phyloP scores from a whole-genome alignment of 2,888 invertebrate genomes.

The Cephus rjabovi region DNA sequence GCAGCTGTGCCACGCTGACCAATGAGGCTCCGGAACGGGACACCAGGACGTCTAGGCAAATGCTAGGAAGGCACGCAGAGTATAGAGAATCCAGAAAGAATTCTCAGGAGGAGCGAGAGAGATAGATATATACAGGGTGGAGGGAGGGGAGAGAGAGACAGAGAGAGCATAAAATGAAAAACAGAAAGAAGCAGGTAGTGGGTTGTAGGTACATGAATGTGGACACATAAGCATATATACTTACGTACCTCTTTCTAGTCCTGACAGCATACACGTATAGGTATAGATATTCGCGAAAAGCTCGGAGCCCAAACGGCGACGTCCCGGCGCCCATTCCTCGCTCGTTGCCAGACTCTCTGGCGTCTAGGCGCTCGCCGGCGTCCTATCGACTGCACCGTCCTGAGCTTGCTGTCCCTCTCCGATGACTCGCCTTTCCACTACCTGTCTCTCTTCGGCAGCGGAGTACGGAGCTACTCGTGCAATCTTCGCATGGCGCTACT shows the following conservation, averaged over 20 bases:
- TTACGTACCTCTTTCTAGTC: background rate
- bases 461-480: background rate
- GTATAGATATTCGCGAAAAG: background rate
- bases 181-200: background rate
- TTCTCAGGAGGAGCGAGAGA: slow-evolving; percentile 8
- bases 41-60: background rate
- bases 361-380: slow-evolving; percentile 50
- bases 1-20: slow-evolving; percentile 12
- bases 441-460: background rate
- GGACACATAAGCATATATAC: background rate
- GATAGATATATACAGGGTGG: background rate
- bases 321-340: slow-evolving; percentile 28
- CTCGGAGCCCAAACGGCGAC: background rate
- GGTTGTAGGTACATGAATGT: background rate
- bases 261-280: background rate
- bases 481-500: background rate
- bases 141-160: background rate
- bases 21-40: slow-evolving; percentile 9
- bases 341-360: slow-evolving; percentile 63
- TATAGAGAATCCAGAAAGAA: slow-evolving; percentile 6
- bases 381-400: slow-evolving; percentile 53
- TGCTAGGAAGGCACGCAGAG: background rate
- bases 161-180: slow-evolving; percentile 6
- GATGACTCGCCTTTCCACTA: background rate
- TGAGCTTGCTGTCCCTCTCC: background rate